These are phyloP conservation scores for Adoxophyes honmai DNA, from an alignment of 1,140 invertebrate species.

Conservation along the genomic window DNA sequence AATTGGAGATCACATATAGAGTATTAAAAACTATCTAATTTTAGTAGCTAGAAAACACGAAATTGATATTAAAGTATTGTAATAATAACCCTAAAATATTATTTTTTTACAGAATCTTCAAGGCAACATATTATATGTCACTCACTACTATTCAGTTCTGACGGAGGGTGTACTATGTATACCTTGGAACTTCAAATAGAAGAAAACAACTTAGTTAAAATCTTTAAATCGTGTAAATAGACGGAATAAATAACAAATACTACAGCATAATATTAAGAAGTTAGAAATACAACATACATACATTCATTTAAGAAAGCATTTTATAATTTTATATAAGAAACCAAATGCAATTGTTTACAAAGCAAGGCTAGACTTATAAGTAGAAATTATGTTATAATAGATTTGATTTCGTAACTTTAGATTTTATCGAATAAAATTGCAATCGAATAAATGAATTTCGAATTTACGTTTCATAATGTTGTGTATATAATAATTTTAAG, in stretches of 20 bases:
- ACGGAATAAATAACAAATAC: neutral
- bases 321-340: too few relatives aligned
- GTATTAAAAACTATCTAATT: conserved; percentile 1
- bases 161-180: conserved; percentile 94
- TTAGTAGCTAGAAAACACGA: neutral
- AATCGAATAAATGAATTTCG: neutral
- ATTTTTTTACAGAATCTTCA: conserved; percentile 66
- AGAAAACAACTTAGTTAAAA: neutral
- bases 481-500: too few relatives aligned
- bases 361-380: too few relatives aligned
- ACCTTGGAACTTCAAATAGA: conserved; percentile 92
- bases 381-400: too few relatives aligned
- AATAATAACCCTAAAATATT: conserved; percentile 11
- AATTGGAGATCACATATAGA: conserved; percentile 8
- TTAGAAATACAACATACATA: neutral
- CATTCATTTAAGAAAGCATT: too few relatives aligned
- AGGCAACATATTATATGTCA: conserved; percentile 85
- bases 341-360: too few relatives aligned
- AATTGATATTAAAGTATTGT: conserved; percentile 1
- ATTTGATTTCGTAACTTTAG: too few relatives aligned
- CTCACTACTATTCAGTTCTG: conserved; percentile 94
- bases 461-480: neutral
- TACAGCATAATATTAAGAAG: neutral
- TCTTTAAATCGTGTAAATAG: neutral
- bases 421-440: too few relatives aligned